These are phyloP conservation scores for Drosophila multiciliata DNA, from an alignment of 2,888 invertebrate species.

Conservation along the genomic window DNA sequence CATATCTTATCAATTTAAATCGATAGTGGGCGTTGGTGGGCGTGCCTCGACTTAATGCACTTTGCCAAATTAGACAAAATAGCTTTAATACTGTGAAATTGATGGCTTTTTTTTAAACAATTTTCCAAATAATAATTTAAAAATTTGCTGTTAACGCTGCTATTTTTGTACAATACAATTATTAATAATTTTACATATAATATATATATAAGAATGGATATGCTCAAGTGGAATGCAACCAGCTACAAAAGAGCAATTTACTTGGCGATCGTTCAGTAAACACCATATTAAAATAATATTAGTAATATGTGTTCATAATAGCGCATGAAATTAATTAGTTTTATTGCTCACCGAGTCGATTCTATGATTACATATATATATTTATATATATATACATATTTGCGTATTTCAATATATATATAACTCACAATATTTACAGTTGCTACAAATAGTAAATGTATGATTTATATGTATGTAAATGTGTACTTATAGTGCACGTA, in stretches of 20 bases:
- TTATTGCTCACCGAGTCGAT: conserved; percentile 12
- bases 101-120: background rate
- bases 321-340: conserved; percentile 13
- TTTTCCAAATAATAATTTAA: background rate
- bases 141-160: no score
- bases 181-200: no score
- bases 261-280: background rate
- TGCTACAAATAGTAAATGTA: conserved; percentile 1
- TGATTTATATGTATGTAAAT: background rate
- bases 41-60: background rate
- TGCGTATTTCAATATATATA: background rate
- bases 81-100: background rate
- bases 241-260: background rate
- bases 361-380: background rate
- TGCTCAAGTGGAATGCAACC: conserved; percentile 5
- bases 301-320: background rate
- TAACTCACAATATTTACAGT: conserved; percentile 7
- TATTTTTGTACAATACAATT: no score
- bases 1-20: background rate
- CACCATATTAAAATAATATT: conserved; percentile 1
- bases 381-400: background rate
- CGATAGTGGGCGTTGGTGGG: background rate
- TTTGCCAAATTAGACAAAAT: background rate
- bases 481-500: background rate
- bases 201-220: background rate